Evolutionary conservation across 2,797 vertebrate genomes (phyloP).

Genomic region (Cephalopachus bancanus): DNA sequence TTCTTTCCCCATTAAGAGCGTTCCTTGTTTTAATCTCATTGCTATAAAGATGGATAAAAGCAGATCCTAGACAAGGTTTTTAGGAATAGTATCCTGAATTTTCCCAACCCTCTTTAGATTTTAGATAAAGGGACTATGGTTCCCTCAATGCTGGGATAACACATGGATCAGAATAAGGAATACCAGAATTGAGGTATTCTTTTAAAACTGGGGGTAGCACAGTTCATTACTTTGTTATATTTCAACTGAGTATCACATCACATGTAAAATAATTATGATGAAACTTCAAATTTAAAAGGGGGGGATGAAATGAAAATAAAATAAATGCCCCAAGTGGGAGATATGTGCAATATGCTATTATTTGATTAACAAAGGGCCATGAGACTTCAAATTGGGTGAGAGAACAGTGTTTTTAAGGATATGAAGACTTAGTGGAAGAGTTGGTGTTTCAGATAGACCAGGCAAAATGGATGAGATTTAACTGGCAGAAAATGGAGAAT

Average conservation of each 20-base stretch:
- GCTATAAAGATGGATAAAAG: neutral
- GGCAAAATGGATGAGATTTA: neutral
- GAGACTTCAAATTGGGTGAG: neutral
- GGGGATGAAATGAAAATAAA: neutral
- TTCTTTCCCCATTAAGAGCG: neutral
- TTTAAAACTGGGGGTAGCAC: neutral
- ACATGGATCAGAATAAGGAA: neutral
- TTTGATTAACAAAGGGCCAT: neutral
- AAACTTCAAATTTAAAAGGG: neutral
- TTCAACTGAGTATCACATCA: neutral
- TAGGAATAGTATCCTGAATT: neutral
- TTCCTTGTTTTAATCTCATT: conserved; percentile 34
- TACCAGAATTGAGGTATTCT: neutral
- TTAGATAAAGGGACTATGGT: neutral
- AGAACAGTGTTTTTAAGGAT: neutral
- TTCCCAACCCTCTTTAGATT: neutral
- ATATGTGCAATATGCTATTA: neutral
- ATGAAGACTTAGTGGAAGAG: neutral
- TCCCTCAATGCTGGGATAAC: neutral
- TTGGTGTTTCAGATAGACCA: neutral
- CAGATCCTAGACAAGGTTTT: conserved; percentile 26
- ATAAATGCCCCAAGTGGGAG: neutral
- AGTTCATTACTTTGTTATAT: neutral
- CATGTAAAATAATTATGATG: neutral
- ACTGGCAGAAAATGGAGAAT: neutral